phyloP scores from a whole-genome alignment of 2,888 invertebrate species.

The Uloborus plumipes region DNA sequence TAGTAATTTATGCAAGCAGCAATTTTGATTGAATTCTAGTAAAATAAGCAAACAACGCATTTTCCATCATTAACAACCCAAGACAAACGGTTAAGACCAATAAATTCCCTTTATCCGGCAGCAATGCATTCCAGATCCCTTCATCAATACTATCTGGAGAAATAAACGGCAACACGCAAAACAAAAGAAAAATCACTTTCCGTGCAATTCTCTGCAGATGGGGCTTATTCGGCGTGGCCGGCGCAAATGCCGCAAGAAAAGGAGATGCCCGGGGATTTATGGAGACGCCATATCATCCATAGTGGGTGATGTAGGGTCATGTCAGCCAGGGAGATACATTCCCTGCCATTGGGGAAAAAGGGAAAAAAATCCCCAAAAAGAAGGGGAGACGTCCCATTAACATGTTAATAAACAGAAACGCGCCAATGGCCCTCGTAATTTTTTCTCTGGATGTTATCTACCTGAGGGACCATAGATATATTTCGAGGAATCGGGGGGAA shows the following conservation, averaged over 20 bases:
- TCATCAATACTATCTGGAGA: no score
- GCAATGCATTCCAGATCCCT: no score
- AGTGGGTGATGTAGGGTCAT: conserved; percentile 47
- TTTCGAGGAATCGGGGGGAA: conserved; percentile 4
- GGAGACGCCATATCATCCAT: conserved; percentile 56
- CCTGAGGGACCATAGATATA: conserved; percentile 12
- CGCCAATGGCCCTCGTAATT: conserved; percentile 35
- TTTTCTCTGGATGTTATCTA: conserved; percentile 11
- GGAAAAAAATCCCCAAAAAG: conserved; percentile 13
- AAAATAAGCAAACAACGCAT: no score
- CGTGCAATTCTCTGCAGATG: no score
- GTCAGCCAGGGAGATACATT: conserved; percentile 54
- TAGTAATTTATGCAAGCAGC: no score
- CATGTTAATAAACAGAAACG: conserved; percentile 64
- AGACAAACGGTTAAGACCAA: no score
- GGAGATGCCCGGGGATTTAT: conserved; percentile 45
- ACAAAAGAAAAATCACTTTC: no score
- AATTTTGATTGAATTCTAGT: no score
- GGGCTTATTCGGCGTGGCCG: no score
- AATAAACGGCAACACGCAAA: no score
- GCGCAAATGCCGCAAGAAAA: conserved; percentile 18
- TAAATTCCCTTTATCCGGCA: no score
- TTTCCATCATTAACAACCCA: no score
- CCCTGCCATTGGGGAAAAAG: conserved; percentile 24
- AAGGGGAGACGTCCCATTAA: conserved; percentile 41